phyloP scores from a whole-genome alignment of 2,888 invertebrate species.

The Macaria liturata region DNA sequence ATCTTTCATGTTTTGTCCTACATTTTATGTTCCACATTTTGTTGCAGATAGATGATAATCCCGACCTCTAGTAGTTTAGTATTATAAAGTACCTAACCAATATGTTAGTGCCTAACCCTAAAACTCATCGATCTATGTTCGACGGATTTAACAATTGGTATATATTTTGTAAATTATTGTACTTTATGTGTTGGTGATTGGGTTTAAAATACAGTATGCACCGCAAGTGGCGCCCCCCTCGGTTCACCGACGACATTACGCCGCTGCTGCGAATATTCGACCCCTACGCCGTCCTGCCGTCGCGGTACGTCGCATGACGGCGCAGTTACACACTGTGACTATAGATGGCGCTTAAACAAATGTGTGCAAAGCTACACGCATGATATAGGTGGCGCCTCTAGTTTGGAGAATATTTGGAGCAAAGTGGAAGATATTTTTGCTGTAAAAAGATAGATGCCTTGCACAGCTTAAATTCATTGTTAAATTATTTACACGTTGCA shows the following conservation, averaged over 20 bases:
- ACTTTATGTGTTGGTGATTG: constrained; percentile 54
- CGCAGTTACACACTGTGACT: constrained; percentile 44
- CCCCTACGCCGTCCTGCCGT: constrained; percentile 85
- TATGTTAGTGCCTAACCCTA: constrained; percentile 44
- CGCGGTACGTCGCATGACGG: constrained; percentile 78
- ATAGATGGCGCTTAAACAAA: constrained; percentile 74
- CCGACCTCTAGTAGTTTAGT: constrained; percentile 34
- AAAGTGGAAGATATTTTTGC: constrained; percentile 9
- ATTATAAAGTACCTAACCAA: constrained; percentile 42
- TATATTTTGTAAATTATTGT: constrained; percentile 44
- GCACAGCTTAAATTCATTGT: constrained; percentile 31
- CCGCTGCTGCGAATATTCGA: constrained; percentile 90
- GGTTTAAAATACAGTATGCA: constrained; percentile 84
- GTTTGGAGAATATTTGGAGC: constrained; percentile 28
- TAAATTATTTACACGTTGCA: constrained; percentile 14
- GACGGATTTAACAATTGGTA: constrained; percentile 30
- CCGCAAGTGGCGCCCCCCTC: constrained; percentile 93
- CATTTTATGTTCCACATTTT: constrained; percentile 36
- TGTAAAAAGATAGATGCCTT: constrained; percentile 20
- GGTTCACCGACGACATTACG: constrained; percentile 90
- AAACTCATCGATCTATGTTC: constrained; percentile 28
- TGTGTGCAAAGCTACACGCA: constrained; percentile 57
- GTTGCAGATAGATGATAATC: constrained; percentile 45
- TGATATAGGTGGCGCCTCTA: constrained; percentile 65
- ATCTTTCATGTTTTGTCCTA: constrained; percentile 32